Conservation (phyloP, 2,113 vertebrate species). For the Rhinichthys klamathensis region DNA sequence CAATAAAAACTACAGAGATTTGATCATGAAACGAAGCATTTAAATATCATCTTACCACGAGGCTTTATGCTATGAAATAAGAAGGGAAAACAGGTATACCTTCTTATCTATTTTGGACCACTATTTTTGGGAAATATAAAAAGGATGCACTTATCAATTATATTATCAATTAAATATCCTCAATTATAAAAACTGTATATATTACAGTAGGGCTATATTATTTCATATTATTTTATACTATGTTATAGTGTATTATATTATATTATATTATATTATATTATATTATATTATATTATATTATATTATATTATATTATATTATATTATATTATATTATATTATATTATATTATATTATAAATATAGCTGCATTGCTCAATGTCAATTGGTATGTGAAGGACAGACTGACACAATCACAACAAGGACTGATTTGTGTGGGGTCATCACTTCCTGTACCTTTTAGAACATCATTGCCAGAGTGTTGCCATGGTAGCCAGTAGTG, state of each 20-base stretch:
- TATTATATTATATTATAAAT: no score
- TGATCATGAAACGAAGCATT: background rate
- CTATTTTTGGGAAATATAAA: background rate
- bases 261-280: no score
- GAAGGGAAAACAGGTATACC: background rate
- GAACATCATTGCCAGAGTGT: constrained; percentile 43
- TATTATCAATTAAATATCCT: no score
- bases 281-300: no score
- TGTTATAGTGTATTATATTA: no score
- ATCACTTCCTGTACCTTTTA: constrained; percentile 31
- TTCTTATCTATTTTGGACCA: background rate
- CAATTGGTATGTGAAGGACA: constrained; percentile 1
- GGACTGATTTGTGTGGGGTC: constrained; percentile 39
- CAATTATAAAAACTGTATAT: no score
- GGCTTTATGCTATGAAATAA: background rate
- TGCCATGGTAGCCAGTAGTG: constrained; percentile 55
- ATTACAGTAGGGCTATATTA: no score
- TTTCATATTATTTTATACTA: no score
- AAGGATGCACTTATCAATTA: background rate
- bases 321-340: no score
- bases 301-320: no score
- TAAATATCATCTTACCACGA: background rate
- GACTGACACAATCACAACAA: constrained; percentile 12
- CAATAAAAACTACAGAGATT: background rate
- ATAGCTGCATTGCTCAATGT: background rate